Base-by-base conservation (phyloP, 2,113 vertebrate species). In the Lagopus leucura region DNA sequence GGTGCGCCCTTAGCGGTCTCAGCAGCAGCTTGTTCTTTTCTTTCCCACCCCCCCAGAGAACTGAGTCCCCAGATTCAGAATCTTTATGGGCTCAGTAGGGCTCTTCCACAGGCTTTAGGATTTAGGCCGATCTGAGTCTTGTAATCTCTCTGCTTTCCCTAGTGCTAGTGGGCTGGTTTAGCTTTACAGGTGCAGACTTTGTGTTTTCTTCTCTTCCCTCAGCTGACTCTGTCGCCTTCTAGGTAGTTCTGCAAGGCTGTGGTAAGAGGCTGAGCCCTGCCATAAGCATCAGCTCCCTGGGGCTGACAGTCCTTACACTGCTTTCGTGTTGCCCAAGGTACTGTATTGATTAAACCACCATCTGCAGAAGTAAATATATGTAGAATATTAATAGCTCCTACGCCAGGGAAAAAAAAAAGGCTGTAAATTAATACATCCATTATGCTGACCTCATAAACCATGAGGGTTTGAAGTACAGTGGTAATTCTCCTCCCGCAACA, bases 281-380 rank as follows among this genome's bases (percentile, higher is more conserved):
- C 70, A 22, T 58, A 54, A 67, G 86, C 79, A 70, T 71, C 69
- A 96, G 86, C 91, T 93, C 75, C 84, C 82, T 80, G 85, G 22
- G 25, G 92, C 71, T 91, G 93, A 85, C 54, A 82, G 82, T 83
- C 85, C 84, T 90, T 96, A 79, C 32, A 10, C 86, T 95, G 84
- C 70, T 74, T 97, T 97, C 65, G 36, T 58, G 83, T 95, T 97
- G 81, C 90, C 91, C 94, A 78, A 96, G 94, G 89, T 92, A 48
- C 86, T 81, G 85, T 96, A 97, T 96, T 97, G 97, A 97, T 97
- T 97, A 95, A 97, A 67, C 90, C 93, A 92, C 94, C 89, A 96
- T 94, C 82, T 93, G 45, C 66, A 97, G 85, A 94, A 96, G 95
- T 97, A 97, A 97, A 94, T 97, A 94, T 93, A 86, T 94, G 89